Evolutionary conservation across 2,888 invertebrate genomes (phyloP), one percentile per base, ranked within the genome.

Genomic region (Aporophyla nigra): DNA sequence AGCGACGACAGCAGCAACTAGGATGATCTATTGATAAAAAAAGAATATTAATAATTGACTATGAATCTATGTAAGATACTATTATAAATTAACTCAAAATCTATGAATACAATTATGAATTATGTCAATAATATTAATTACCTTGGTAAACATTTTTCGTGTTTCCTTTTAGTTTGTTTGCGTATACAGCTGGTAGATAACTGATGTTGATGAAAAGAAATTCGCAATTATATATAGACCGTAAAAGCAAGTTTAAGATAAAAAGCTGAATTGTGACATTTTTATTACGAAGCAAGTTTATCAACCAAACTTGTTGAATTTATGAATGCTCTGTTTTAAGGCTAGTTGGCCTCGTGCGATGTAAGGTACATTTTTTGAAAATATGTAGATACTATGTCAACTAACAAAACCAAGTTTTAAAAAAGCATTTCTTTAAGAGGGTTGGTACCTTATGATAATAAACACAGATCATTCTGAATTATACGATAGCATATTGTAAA

Each of bases 241-340:
- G 12, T 59, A 79, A 43, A 81, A 68, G 49, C 63, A 59, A 81
- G 79, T 75, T 65, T 68, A 19, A 54, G 16, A 59, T 69, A 81
- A 68, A 80, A 74, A 62, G 16, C 61, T 66, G 49, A 61, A 71
- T 2, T 46, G 33, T 54, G 2, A 27, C 46, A n/a, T 53, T 73
- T 56, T 81, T 74, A 56, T 68, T 24, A 58, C 54, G 53, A 62
- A 73, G 49, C 66, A 49, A 56, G 75, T 74, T 67, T 58, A 62
- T 56, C 12, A 9, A 51, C 56, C 56, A 9, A 63, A 74, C 51
- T 53, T 56, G 51, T 33, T 81, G 62, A n/a, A 81, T 79, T 68
- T 81, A 40, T 63, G 27, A 81, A 27, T 58, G 51, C 75, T 80
- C 66, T 80, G 68, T 74, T 68, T 80, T 74, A 63, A 53, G 27